phyloP scores from a whole-genome alignment of 2,888 invertebrate genomes.

The Norana najaformis region DNA sequence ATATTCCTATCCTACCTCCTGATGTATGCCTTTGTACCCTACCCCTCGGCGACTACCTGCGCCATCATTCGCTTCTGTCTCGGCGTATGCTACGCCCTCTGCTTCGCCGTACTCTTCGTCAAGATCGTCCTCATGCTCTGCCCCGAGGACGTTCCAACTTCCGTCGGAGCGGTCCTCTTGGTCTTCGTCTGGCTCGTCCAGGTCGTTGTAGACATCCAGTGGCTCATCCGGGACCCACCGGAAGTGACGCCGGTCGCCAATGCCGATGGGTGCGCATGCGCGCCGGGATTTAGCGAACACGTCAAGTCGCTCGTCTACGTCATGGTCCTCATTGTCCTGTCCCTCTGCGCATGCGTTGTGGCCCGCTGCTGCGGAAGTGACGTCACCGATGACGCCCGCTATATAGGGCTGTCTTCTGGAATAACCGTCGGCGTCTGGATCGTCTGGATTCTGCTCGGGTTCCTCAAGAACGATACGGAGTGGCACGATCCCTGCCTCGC shows the following conservation, averaged over 20 bases:
- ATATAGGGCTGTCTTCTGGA: slow-evolving; percentile 79
- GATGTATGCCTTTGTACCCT: slow-evolving; percentile 62
- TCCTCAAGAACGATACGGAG: slow-evolving; percentile 55
- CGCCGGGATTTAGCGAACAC: slow-evolving; percentile 62
- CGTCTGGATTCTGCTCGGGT: slow-evolving; percentile 70
- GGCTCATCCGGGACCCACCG: slow-evolving; percentile 54
- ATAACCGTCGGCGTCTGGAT: slow-evolving; percentile 77
- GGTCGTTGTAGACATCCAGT: slow-evolving; percentile 61
- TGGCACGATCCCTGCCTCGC: slow-evolving; percentile 74
- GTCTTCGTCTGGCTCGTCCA: slow-evolving; percentile 84
- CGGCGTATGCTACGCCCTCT: slow-evolving; percentile 70
- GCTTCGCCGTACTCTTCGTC: slow-evolving; percentile 87
- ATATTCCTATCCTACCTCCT: slow-evolving; percentile 62
- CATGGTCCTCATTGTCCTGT: slow-evolving; percentile 79
- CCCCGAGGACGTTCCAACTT: slow-evolving; percentile 73
- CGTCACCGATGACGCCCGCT: slow-evolving; percentile 79
- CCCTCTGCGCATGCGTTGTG: slow-evolving; percentile 8
- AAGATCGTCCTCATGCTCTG: slow-evolving; percentile 91
- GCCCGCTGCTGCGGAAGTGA: slow-evolving; percentile 76
- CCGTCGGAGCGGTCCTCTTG: slow-evolving; percentile 82
- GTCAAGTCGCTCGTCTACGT: slow-evolving; percentile 80
- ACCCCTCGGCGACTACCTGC: slow-evolving; percentile 62
- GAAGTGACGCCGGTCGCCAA: not conserved
- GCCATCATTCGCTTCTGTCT: slow-evolving; percentile 63
- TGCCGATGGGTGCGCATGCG: slow-evolving; percentile 19